Conservation (phyloP, 2,113 vertebrate genomes). For the Macroglossus sobrinus region DNA sequence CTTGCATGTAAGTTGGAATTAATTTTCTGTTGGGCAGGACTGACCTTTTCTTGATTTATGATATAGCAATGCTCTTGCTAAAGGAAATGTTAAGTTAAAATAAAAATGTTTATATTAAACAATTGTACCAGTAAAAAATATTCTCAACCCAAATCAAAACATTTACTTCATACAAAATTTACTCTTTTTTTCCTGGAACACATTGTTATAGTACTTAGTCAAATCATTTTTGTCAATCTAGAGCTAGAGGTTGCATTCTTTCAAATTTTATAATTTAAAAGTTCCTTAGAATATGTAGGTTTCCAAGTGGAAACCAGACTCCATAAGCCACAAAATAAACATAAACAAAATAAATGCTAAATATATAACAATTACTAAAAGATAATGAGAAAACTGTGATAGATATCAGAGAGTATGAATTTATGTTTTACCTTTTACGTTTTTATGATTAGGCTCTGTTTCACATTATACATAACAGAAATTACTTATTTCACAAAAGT, state of each 20-base stretch:
- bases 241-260: neutral
- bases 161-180: neutral
- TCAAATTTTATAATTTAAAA: neutral
- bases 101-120: neutral
- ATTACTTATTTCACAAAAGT: neutral
- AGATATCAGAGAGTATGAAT: neutral
- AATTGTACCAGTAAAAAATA: neutral
- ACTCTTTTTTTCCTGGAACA: neutral
- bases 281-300: neutral
- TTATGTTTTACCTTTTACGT: neutral
- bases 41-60: neutral
- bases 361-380: neutral
- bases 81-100: neutral
- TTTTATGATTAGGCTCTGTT: neutral
- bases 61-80: neutral
- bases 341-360: neutral
- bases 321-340: neutral
- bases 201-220: neutral
- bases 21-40: neutral
- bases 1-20: neutral
- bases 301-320: neutral
- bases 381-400: neutral
- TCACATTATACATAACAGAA: neutral
- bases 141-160: neutral
- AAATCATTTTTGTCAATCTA: neutral